Percentiles rank a stretch among this genome's conserved stretches.
Conservation (phyloP, 2,888 invertebrate genomes). For the Megamerina dolium region DNA sequence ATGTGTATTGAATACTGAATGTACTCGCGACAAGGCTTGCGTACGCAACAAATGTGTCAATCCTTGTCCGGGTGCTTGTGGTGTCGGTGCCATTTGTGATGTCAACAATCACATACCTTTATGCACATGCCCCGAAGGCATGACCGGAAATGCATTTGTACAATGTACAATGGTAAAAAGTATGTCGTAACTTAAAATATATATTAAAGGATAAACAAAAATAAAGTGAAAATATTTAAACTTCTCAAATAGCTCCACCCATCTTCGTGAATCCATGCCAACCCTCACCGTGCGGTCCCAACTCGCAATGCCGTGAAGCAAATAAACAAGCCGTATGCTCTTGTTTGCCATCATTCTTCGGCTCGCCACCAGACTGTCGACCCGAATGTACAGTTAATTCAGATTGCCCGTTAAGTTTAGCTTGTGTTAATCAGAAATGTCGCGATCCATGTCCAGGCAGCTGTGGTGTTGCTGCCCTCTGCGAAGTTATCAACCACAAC, state of each 20-base stretch:
- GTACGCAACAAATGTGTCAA: slow-evolving; percentile 70
- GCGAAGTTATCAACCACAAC: slow-evolving; percentile 64
- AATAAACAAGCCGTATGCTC: slow-evolving; percentile 66
- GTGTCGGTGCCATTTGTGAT: slow-evolving; percentile 65
- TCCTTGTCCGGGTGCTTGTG: slow-evolving; percentile 74
- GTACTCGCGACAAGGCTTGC: slow-evolving; percentile 66
- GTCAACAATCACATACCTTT: slow-evolving; percentile 70
- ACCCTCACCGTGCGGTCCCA: slow-evolving; percentile 73
- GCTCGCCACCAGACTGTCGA: slow-evolving; percentile 68
- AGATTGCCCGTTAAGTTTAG: slow-evolving; percentile 63
- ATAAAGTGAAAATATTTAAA: background rate
- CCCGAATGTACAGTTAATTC: slow-evolving; percentile 71
- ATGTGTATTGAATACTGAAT: slow-evolving; percentile 74
- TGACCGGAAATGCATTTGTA: slow-evolving; percentile 66
- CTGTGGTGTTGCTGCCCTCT: slow-evolving; percentile 66
- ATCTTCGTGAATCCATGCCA: slow-evolving; percentile 54
- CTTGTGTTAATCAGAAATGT: slow-evolving; percentile 68
- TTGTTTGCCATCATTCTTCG: slow-evolving; percentile 63
- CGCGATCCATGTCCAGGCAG: slow-evolving; percentile 69
- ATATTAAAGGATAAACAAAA: background rate
- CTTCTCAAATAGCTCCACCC: slow-evolving; percentile 20
- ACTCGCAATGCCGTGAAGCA: slow-evolving; percentile 64
- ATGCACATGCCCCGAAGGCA: slow-evolving; percentile 63
- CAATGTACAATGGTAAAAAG: slow-evolving; percentile 55
- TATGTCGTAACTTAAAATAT: slow-evolving; percentile 41